Conservation (phyloP, 2,797 vertebrate genomes). For the Carcharodon carcharias region DNA sequence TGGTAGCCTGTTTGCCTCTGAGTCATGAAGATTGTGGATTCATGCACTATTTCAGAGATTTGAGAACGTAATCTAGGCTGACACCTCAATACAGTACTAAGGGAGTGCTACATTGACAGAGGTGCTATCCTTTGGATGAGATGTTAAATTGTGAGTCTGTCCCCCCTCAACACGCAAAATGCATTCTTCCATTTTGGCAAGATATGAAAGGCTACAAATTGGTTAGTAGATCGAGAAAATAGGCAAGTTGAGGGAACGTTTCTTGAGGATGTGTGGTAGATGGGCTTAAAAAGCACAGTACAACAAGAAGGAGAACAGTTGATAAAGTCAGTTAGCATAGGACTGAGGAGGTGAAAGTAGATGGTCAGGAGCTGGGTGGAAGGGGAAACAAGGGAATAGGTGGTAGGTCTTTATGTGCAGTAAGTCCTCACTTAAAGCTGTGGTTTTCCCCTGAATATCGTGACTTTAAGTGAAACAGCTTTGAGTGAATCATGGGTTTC, state of each 20-base stretch:
- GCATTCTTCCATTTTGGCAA: background rate
- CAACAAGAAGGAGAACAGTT: background rate
- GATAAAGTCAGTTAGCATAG: background rate
- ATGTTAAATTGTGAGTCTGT: background rate
- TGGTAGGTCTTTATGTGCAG: background rate
- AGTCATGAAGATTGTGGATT: background rate
- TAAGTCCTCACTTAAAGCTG: background rate
- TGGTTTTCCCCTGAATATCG: too few species aligned
- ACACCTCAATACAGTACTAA: background rate
- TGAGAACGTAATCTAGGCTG: background rate
- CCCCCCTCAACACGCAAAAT: background rate
- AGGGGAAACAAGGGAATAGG: background rate
- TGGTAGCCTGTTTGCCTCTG: background rate
- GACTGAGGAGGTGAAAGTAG: background rate
- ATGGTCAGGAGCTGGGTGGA: background rate
- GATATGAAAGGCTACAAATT: background rate
- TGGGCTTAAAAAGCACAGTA: background rate
- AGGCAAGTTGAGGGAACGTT: background rate
- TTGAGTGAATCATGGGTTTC: too few species aligned
- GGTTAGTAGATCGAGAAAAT: background rate
- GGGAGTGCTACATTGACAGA: background rate
- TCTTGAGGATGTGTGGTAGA: background rate
- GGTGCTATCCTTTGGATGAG: background rate
- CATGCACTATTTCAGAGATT: background rate
- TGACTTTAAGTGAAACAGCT: too few species aligned